Evolutionary conservation across 2,888 invertebrate genomes (phyloP), one percentile per base, ranked within the genome.

Genomic region (Dryococelus australis): DNA sequence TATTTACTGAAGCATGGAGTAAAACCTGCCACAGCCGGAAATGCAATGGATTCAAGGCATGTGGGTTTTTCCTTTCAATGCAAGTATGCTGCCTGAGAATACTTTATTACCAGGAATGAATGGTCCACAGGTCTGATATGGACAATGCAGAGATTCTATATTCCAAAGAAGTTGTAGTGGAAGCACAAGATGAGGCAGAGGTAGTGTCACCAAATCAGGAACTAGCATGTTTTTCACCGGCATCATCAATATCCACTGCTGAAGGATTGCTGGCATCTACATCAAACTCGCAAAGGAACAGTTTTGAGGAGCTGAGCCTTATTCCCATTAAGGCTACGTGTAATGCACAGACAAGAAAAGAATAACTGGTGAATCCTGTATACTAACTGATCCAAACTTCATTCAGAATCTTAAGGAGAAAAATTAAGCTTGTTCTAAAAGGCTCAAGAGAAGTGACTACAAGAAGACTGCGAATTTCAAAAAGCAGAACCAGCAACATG

Each of bases 31-130:
- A 81, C 81, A 9, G 81, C 26, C 27, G 81, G 81, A 27, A 81
- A 81, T 81, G 81, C 81, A 81, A 81, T 81, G 81, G 81, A 26
- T 81, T 81, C 81, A 81, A 81, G 27, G 81, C 81, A 8, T 81
- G 81, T 27, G 35, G 81, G 26, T 81, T 81, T 81, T 81, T 35
- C 81, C 81, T 35, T 81, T 81, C 81, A 81, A 81, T 81, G 13
- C 81, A 81, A 81, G 35, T 20, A 81, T 9, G 4, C 81, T 81
- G 81, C 81, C 81, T 27, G 81, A 81, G 20, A 8, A 81, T 81
- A 26, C 26, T 35, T 83, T 83, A 13, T 27, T 43, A 24, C 27
- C 27, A 43, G 83, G n/a, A n/a, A n/a, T n/a, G 83, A 83, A 83
- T 24, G 26, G 81, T 20, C 81, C 81, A 81, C 35, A 81, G 83